Conservation (phyloP, 2,888 invertebrate genomes). For the Amblyjoppa fuscipennis region DNA sequence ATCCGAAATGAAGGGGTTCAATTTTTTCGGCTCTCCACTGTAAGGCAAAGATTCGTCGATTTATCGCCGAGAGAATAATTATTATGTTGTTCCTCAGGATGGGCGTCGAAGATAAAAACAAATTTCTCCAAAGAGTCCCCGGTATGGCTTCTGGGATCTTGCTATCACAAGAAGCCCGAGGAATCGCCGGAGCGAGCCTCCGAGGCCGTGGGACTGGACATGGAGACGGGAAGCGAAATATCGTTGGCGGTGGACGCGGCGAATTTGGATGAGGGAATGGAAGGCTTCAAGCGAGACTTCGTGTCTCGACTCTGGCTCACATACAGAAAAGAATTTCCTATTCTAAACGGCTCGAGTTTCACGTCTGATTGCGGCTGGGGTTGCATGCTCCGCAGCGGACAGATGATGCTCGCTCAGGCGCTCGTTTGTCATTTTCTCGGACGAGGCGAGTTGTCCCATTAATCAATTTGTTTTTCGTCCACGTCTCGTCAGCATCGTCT, state of each 20-base stretch:
- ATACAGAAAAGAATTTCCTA: conserved; percentile 94
- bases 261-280: conserved; percentile 88
- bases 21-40: neutral
- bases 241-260: conserved; percentile 80
- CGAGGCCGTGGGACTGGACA: conserved; percentile 78
- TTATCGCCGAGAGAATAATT: neutral
- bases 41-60: neutral
- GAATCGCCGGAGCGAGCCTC: conserved; percentile 80
- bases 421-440: conserved; percentile 94
- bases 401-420: conserved; percentile 97
- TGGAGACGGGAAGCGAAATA: conserved; percentile 80
- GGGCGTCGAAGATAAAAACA: conserved; percentile 92
- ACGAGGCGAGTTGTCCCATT: conserved; percentile 86
- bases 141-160: conserved; percentile 93
- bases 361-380: conserved; percentile 98
- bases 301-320: conserved; percentile 95
- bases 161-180: conserved; percentile 91
- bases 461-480: conserved; percentile 20
- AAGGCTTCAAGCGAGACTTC: conserved; percentile 94
- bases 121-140: conserved; percentile 94
- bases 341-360: conserved; percentile 92
- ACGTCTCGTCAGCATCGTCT: neutral
- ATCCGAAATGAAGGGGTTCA: neutral
- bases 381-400: conserved; percentile 95
- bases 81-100: conserved; percentile 85